Conservation (phyloP, 2,797 vertebrate species). For the Sarcophilus harrisii region DNA sequence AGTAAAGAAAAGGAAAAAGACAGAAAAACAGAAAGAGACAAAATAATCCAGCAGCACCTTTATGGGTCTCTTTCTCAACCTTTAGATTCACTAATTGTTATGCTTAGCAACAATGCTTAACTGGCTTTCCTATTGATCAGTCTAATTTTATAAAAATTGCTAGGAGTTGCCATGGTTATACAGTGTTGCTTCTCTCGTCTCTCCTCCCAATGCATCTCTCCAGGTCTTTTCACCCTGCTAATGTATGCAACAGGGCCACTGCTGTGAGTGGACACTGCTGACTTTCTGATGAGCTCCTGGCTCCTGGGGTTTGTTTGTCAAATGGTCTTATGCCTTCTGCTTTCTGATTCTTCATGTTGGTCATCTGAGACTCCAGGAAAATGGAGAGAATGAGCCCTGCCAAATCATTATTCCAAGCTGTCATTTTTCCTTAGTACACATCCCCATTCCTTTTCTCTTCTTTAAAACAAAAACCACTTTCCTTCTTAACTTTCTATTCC, state of each 20-base stretch:
- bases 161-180: rapidly evolving
- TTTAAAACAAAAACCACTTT: rapidly evolving
- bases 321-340: rapidly evolving
- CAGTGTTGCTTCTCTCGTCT: background rate
- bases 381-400: background rate
- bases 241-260: background rate
- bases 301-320: background rate
- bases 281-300: no score
- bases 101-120: background rate
- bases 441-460: rapidly evolving
- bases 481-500: background rate
- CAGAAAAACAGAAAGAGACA: background rate
- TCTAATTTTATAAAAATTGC: background rate
- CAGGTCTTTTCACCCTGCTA: background rate
- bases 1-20: background rate
- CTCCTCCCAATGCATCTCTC: background rate
- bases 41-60: background rate
- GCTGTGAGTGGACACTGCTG: rapidly evolving
- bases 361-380: background rate
- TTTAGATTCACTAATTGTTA: background rate
- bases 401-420: background rate
- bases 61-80: rapidly evolving
- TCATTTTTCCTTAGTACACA: rapidly evolving
- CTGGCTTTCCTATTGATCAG: background rate
- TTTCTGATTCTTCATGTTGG: background rate